Base-by-base conservation (phyloP, 2,797 vertebrate genomes). In the Esox lucius region DNA sequence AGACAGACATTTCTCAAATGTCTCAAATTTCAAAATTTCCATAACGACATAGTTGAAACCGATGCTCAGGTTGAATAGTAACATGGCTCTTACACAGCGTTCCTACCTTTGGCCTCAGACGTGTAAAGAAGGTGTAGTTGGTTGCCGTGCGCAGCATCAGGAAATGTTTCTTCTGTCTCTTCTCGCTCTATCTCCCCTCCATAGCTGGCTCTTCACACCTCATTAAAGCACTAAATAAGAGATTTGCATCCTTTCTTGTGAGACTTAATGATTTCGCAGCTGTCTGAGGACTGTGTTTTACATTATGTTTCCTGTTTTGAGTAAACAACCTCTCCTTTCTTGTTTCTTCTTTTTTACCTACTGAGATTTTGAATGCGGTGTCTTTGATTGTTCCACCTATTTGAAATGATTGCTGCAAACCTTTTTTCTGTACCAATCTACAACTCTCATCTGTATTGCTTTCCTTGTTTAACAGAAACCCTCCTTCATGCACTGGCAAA, bases 211-310 rank as follows among this genome's bases (percentile, higher is more conserved):
- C 78, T 82, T 76, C 74, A 79, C 78, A 85, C 78, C 81, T 88
- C 81, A 88, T 89, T 87, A 80, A 85, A 82, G 75, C 2, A 9
- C 19, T 6, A 61, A 61, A 9, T 61, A n/a, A 9, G 82, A 81
- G 81, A 78, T 83, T 87, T 87, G 78, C 75, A 71, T 66, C 70
- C 81, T 86, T 88, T 69, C 28, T 76, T 82, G 70, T 78, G 7
- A 80, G 49, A 76, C 77, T 86, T 80, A 88, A 84, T 80, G 53
- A 75, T 56, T 72, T 73, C 66, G 68, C 75, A 70, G 75, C 77
- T 46, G 80, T 70, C 79, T 73, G 82, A 81, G 73, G 26, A 42
- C 7, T 22, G 64, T 12, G 74, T 68, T 62, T 70, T 3, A 61
- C 65, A 69, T 76, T 81, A 73, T n/a, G n/a, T n/a, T n/a, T n/a